Evolutionary conservation across 2,888 invertebrate species (phyloP).

Genomic region (Therioaphis trifolii): DNA sequence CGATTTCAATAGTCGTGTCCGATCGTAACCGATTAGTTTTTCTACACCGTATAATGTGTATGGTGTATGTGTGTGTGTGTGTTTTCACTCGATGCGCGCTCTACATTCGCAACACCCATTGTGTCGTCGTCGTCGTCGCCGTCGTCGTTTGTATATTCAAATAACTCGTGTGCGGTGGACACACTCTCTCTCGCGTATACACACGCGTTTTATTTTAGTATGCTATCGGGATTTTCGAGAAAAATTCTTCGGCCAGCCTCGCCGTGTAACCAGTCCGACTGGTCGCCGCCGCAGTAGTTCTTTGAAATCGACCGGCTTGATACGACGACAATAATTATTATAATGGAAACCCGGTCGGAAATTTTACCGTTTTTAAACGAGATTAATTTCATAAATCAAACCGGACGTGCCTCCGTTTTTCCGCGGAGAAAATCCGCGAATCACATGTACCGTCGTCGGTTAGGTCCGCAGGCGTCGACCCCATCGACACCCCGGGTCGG

Average conservation of each 20-base stretch:
- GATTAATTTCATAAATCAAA: not conserved
- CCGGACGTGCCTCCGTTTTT: conserved; percentile 24
- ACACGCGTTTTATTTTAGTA: not conserved
- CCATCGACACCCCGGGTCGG: too few relatives aligned
- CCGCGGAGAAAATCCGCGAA: conserved; percentile 7
- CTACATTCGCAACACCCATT: conserved; percentile 12
- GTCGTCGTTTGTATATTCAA: not conserved
- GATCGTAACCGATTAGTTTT: conserved; percentile 30
- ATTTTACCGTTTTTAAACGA: conserved; percentile 34
- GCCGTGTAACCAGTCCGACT: conserved; percentile 26
- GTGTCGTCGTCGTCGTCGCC: not conserved
- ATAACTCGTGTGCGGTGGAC: too few relatives aligned
- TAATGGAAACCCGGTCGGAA: not conserved
- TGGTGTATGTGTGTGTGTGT: too few relatives aligned
- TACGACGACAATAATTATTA: not conserved
- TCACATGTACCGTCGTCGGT: not conserved
- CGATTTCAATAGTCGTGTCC: conserved; percentile 22
- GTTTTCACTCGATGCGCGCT: not conserved
- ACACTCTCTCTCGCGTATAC: not conserved
- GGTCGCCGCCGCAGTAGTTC: not conserved
- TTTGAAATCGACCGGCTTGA: conserved; percentile 34
- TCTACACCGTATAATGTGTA: too few relatives aligned
- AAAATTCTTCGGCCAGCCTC: not conserved
- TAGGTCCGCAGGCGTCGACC: not conserved
- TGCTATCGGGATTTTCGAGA: not conserved